Conservation (phyloP, 2,888 invertebrate species). For the Electrophaes corylata region DNA sequence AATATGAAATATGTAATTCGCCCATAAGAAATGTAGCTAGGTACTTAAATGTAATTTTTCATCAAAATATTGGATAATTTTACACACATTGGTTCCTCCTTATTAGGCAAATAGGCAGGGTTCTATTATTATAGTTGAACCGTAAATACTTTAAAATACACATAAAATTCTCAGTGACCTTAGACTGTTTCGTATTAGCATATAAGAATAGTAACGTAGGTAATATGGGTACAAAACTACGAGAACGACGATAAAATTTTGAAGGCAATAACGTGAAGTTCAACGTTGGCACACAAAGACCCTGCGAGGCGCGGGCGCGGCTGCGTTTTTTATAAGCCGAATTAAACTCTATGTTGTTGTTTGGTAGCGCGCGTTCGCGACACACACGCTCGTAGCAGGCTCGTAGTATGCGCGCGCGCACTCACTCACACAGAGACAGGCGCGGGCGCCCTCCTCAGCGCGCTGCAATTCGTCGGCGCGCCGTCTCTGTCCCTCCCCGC, state of each 20-base stretch:
- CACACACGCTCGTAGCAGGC: slow-evolving; percentile 46
- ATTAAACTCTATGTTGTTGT: slow-evolving; percentile 74
- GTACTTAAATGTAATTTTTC: no score
- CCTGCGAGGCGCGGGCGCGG: slow-evolving; percentile 67
- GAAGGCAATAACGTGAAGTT: slow-evolving; percentile 68
- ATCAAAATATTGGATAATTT: no score
- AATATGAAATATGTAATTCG: no score
- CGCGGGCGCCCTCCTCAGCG: slow-evolving; percentile 75
- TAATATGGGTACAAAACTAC: slow-evolving; percentile 37
- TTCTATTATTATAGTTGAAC: not conserved
- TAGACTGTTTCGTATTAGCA: slow-evolving; percentile 9
- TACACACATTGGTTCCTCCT: no score
- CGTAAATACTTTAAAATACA: not conserved
- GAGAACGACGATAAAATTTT: slow-evolving; percentile 61
- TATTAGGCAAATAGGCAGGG: no score
- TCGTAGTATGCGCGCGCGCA: slow-evolving; percentile 62
- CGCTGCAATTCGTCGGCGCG: slow-evolving; percentile 81
- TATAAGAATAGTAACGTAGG: not conserved
- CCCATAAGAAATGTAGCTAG: no score
- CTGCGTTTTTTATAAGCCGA: slow-evolving; percentile 75
- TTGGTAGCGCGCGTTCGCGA: slow-evolving; percentile 57
- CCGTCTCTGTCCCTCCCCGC: slow-evolving; percentile 51
- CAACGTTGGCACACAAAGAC: slow-evolving; percentile 76
- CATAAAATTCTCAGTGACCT: not conserved
- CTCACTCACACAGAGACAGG: slow-evolving; percentile 69